phyloP scores from a whole-genome alignment of 2,797 vertebrate species.

The Sciurus carolinensis region DNA sequence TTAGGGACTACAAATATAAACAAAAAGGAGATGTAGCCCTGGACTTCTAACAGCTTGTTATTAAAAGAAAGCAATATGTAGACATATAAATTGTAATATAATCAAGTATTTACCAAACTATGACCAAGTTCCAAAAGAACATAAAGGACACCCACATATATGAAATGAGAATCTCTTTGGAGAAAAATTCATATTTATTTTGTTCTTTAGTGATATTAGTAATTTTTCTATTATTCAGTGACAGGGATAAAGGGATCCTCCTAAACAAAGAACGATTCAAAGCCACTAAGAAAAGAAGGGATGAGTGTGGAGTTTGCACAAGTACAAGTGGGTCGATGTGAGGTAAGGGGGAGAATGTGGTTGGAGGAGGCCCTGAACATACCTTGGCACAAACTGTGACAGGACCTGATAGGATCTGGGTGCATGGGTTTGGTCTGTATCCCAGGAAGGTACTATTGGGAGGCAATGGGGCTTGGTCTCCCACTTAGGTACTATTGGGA shows the following conservation, averaged over 20 bases:
- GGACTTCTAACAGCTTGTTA: background rate
- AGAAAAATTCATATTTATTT: background rate
- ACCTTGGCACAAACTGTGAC: background rate
- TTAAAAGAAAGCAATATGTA: background rate
- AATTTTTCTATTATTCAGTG: constrained; percentile 9
- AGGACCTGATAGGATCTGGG: background rate
- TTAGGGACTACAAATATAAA: background rate
- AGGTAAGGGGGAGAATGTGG: too few relatives aligned
- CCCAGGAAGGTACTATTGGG: too few relatives aligned
- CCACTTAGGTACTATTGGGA: too few relatives aligned
- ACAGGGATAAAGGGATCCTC: background rate
- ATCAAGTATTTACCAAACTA: background rate
- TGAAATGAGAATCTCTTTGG: background rate
- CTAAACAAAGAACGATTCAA: background rate
- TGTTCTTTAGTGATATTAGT: background rate
- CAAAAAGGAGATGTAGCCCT: background rate
- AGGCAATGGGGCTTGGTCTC: too few relatives aligned
- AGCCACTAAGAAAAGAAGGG: background rate
- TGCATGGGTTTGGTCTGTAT: too few relatives aligned
- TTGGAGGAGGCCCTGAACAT: background rate
- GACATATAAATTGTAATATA: background rate
- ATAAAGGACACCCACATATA: background rate
- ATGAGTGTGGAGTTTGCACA: background rate
- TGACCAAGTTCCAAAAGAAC: background rate
- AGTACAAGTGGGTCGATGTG: background rate